Evolutionary conservation across 2,113 vertebrate species (phyloP), one percentile per base, ranked within the genome.

Genomic region (Perca flavescens): DNA sequence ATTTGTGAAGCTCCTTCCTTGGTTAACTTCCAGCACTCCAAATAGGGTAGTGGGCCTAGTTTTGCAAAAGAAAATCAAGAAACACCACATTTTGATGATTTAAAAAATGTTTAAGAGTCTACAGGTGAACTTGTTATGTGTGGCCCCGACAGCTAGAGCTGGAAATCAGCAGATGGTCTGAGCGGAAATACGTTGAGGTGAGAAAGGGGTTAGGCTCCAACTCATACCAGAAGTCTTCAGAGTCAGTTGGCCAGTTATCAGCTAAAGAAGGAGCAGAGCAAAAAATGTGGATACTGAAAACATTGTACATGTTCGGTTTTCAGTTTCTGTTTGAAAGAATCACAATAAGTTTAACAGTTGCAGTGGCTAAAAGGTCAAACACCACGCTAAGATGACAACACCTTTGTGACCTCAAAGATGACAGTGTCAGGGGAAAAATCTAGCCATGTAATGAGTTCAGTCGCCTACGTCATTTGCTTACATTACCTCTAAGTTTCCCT

Each of bases 131-230:
- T 7, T n/a, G 13, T 12, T 14, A 1, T 11, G 7, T 68, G 34
- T 17, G 34, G 0, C 7, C 1, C 56, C 56, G 10, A 78, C 21
- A 47, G 73, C 19, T 10, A 47, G 53, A 66, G 63, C 75, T 43
- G 53, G 28, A 74, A 40, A 52, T 71, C 68, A 70, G 82, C 58
- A 68, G 19, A 21, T 13, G 15, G 67, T 74, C 64, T 22, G 12
- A 77, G 57, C 15, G 61, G 25, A 68, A 65, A 22, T 52, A 54
- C 53, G 68, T 22, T 22, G 21, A 16, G 17, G 28, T 57, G 21
- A 78, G 79, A 86, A 74, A 78, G 53, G 16, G 71, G 74, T 83
- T 77, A 87, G 88, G 73, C 85, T 80, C 46, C 67, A 54, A 80
- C 82, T 92, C 80, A 82, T 71, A 84, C 63, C 31, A 52, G 61